Evolutionary conservation across 2,113 vertebrate species (phyloP).

Genomic region (Spheniscus mendiculus): DNA sequence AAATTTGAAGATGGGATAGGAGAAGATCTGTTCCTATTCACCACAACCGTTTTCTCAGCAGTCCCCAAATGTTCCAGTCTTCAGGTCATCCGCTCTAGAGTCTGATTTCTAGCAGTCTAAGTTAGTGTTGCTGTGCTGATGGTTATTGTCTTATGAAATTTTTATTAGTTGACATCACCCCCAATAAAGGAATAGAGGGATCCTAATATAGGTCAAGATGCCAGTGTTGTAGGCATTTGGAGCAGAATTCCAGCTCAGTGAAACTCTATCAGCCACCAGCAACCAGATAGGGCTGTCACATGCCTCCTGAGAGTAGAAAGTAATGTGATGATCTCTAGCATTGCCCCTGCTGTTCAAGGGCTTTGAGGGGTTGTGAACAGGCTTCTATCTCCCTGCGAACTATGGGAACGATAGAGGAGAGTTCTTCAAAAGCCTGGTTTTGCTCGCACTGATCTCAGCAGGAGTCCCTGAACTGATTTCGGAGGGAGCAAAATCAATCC

Average conservation of each 20-base stretch:
- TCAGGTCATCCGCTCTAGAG: not conserved
- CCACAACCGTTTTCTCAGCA: not conserved
- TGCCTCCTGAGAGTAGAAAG: not conserved
- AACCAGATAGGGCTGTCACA: not conserved
- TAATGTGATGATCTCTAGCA: not conserved
- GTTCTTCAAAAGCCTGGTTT: not conserved
- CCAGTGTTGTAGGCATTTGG: not conserved
- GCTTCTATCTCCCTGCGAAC: not conserved
- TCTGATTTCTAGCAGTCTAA: not conserved
- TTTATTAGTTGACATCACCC: not conserved
- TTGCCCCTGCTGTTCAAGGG: not conserved
- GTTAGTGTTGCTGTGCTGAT: not conserved
- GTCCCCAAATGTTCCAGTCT: not conserved
- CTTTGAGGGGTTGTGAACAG: not conserved
- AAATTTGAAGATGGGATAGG: not conserved
- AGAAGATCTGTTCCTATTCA: not conserved
- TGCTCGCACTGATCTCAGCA: not conserved
- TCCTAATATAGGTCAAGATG: not conserved
- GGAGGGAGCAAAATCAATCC: constrained; percentile 15
- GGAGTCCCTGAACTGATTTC: not conserved
- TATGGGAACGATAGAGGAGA: not conserved
- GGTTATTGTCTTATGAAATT: not conserved
- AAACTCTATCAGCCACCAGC: not conserved
- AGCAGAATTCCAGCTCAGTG: not conserved
- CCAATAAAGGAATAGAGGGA: not conserved